Percentiles rank a stretch among this genome's conserved stretches.
Conservation (phyloP, 2,797 vertebrate genomes). For the Pipistrellus pygmaeus region DNA sequence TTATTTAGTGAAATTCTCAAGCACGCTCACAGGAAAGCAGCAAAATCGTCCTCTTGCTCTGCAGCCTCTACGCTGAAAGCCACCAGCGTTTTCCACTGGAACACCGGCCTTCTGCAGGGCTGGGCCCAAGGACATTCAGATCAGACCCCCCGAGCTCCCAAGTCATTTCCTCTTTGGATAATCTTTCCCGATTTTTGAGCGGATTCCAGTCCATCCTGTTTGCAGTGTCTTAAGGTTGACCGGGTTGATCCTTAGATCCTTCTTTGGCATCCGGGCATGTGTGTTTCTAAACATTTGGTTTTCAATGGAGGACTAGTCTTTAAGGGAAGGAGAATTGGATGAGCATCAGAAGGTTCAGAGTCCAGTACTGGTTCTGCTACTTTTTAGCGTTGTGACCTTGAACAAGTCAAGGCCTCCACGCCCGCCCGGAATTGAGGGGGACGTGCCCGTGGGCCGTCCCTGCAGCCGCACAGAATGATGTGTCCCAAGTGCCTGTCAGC, state of each 20-base stretch:
- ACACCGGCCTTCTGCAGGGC: background rate
- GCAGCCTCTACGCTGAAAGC: background rate
- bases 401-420: constrained; percentile 31
- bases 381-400: constrained; percentile 61
- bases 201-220: background rate
- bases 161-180: no score
- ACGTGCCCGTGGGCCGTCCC: background rate
- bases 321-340: background rate
- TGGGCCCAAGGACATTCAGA: constrained; percentile 31
- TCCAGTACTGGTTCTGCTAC: background rate
- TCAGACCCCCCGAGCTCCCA: background rate
- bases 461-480: background rate
- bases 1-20: background rate
- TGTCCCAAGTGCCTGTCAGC: background rate
- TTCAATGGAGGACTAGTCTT: background rate
- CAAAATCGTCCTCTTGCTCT: background rate
- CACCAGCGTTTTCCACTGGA: background rate
- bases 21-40: background rate
- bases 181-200: no score
- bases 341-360: background rate
- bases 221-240: constrained; percentile 30
- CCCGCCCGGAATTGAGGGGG: background rate
- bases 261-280: background rate
- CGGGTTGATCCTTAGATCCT: constrained; percentile 20
- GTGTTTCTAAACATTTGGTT: background rate